Evolutionary conservation across 2,797 vertebrate species (phyloP).

Genomic region (Alcedo atthis): DNA sequence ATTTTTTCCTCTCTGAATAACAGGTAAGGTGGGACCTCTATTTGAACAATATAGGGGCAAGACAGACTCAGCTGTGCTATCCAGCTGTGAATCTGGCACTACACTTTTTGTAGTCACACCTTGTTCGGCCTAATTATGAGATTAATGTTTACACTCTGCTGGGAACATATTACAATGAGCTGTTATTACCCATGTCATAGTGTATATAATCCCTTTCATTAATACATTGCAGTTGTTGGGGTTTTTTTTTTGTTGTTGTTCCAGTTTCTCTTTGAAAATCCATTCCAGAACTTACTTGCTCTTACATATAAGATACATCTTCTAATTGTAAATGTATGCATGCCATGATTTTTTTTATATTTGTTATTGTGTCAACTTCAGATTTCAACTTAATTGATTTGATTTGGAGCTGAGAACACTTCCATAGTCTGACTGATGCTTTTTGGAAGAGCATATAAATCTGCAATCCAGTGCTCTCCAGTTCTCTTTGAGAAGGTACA

Average conservation of each 20-base stretch:
- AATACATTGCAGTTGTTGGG: background rate
- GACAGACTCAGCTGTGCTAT: background rate
- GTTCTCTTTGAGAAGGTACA: background rate
- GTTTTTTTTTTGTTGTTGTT: background rate
- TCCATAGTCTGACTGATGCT: background rate
- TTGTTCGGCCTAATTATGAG: background rate
- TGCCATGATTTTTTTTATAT: rapidly evolving
- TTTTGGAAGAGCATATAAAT: background rate
- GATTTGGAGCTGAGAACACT: background rate
- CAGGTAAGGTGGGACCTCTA: background rate
- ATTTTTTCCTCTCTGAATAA: background rate
- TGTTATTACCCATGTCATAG: background rate
- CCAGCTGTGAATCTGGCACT: background rate
- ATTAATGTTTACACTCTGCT: background rate
- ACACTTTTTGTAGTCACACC: background rate
- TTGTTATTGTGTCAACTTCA: background rate
- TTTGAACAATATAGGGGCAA: background rate
- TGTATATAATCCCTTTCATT: background rate
- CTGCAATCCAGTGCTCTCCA: background rate
- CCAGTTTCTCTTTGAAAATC: background rate
- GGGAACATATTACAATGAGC: background rate
- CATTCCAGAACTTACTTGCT: background rate
- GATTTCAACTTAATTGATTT: background rate
- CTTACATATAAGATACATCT: background rate
- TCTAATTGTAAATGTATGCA: background rate